Percentiles rank a stretch among this genome's conserved stretches.
Conservation (phyloP, 2,113 vertebrate genomes). For the Phrynosoma platyrhinos region DNA sequence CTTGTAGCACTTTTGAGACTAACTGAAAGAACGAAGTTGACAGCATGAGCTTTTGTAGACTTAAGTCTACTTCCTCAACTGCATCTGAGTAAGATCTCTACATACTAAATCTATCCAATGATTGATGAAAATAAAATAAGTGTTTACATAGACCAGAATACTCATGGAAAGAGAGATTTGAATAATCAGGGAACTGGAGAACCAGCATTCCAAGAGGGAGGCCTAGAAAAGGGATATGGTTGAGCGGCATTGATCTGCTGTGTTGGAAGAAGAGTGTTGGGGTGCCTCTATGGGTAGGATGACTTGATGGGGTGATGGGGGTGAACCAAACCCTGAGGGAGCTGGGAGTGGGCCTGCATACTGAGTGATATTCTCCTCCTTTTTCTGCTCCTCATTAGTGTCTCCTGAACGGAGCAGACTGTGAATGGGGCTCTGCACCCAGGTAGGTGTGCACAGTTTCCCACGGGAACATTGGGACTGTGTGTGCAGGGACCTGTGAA, state of each 20-base stretch:
- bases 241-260: background rate
- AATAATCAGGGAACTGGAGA: background rate
- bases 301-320: background rate
- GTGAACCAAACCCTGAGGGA: background rate
- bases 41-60: no score
- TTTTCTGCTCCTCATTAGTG: conserved; percentile 76
- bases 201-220: no score
- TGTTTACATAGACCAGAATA: background rate
- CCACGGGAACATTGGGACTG: conserved; percentile 39
- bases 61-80: no score
- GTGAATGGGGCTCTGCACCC: conserved; percentile 71
- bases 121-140: background rate
- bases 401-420: conserved; percentile 74
- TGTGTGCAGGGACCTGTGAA: background rate
- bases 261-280: no score
- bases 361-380: conserved; percentile 72
- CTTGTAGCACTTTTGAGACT: no score
- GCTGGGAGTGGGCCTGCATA: conserved; percentile 46
- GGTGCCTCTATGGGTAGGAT: background rate
- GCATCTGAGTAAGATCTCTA: no score
- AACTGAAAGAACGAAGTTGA: no score
- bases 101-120: no score
- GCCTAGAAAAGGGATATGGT: no score
- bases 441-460: conserved; percentile 70
- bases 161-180: background rate